Evolutionary conservation across 2,113 vertebrate species (phyloP).

Genomic region (Strix uralensis): DNA sequence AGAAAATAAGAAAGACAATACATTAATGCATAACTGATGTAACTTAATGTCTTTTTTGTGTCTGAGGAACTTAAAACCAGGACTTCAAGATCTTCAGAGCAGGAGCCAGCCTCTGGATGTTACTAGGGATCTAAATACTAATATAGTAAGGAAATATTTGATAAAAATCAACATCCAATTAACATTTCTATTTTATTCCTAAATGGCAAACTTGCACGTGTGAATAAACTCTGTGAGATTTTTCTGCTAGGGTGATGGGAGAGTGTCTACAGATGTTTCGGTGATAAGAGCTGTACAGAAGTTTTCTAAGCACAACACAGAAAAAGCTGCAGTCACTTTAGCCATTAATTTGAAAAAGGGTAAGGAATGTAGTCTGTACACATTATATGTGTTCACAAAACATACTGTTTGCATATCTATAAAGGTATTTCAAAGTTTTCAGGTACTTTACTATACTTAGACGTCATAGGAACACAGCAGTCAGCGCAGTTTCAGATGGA

Average conservation of each 20-base stretch:
- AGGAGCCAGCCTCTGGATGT: not conserved
- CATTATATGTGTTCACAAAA: not conserved
- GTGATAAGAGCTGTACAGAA: not conserved
- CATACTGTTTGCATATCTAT: not conserved
- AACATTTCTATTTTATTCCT: not conserved
- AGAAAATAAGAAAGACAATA: not conserved
- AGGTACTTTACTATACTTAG: not conserved
- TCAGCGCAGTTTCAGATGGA: not conserved
- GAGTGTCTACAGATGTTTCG: not conserved
- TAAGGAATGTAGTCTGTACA: not conserved
- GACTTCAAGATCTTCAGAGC: not conserved
- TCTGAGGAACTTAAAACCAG: not conserved
- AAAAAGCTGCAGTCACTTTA: not conserved
- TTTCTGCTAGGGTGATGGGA: not conserved
- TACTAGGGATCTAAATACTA: not conserved
- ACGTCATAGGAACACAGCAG: not conserved
- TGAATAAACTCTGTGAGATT: not conserved
- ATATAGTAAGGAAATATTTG: not conserved
- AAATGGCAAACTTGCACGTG: not conserved
- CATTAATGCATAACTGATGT: not conserved
- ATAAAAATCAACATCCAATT: not conserved
- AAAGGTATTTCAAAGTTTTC: not conserved
- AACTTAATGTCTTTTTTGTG: not conserved
- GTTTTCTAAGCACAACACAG: not conserved
- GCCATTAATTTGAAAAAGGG: not conserved